Percentiles rank a stretch among this genome's conserved stretches.
These are phyloP conservation scores for Phengaris arion DNA, from an alignment of 2,888 invertebrate genomes.

Conservation along the genomic window DNA sequence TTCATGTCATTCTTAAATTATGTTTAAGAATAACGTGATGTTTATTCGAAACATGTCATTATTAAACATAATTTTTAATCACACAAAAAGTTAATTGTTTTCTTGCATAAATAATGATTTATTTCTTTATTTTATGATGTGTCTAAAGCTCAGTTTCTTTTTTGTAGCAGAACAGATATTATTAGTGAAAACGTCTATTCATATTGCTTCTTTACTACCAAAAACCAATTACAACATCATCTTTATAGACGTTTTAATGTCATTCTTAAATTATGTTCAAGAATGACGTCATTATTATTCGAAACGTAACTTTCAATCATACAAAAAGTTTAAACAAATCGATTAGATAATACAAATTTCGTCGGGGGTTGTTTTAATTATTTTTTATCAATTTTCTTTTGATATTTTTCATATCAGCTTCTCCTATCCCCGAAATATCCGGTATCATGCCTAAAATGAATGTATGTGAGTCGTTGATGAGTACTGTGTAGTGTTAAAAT, in stretches of 20 bases:
- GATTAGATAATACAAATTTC: conserved; percentile 20
- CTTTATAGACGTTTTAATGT: not conserved
- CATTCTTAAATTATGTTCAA: not conserved
- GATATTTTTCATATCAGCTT: conserved; percentile 23
- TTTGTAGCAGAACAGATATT: not conserved
- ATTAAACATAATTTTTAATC: too few relatives aligned
- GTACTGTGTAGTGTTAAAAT: conserved; percentile 18
- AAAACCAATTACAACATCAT: too few relatives aligned
- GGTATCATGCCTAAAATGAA: not conserved
- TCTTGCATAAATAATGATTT: not conserved
- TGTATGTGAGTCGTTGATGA: conserved; percentile 17
- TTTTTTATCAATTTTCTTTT: conserved; percentile 1
- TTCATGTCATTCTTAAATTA: not conserved
- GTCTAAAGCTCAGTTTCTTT: not conserved
- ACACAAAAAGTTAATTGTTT: too few relatives aligned
- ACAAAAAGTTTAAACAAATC: not conserved
- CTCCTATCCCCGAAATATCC: conserved; percentile 13
- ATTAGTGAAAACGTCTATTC: conserved; percentile 6
- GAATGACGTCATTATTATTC: too few relatives aligned
- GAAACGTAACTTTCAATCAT: too few relatives aligned
- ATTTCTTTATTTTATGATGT: conserved; percentile 9
- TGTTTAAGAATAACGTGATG: too few relatives aligned
- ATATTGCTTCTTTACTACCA: too few relatives aligned
- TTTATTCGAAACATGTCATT: too few relatives aligned
- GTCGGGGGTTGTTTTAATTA: conserved; percentile 13